Evolutionary conservation across 2,888 invertebrate species (phyloP).

Genomic region (Aelia acuminata): DNA sequence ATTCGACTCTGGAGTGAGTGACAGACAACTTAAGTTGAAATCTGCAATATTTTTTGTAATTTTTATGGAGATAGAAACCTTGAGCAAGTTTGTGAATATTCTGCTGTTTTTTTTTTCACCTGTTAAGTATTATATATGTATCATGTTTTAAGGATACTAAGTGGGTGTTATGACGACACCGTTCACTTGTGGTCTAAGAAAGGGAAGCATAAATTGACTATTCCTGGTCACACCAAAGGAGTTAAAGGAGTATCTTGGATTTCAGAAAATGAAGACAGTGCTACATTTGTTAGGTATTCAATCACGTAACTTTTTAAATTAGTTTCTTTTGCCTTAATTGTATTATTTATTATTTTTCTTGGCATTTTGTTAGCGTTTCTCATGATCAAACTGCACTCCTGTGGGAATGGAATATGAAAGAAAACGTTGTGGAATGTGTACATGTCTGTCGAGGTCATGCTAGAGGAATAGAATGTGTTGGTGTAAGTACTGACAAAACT

Average conservation of each 20-base stretch:
- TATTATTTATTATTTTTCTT: not conserved
- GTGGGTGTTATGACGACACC: slow-evolving; percentile 94
- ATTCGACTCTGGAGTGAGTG: too few relatives aligned
- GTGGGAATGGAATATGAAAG: slow-evolving; percentile 87
- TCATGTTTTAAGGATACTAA: slow-evolving; percentile 78
- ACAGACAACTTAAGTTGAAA: too few relatives aligned
- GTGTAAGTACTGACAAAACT: slow-evolving; percentile 78
- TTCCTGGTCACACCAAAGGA: slow-evolving; percentile 89
- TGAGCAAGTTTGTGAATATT: too few relatives aligned
- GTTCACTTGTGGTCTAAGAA: slow-evolving; percentile 90
- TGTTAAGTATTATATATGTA: not conserved
- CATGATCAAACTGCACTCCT: slow-evolving; percentile 93
- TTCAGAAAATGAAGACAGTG: slow-evolving; percentile 76
- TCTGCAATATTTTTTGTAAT: too few relatives aligned
- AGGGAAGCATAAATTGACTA: slow-evolving; percentile 86
- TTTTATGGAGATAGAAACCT: too few relatives aligned
- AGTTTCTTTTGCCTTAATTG: not conserved
- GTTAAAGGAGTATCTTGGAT: slow-evolving; percentile 93
- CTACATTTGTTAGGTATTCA: slow-evolving; percentile 78
- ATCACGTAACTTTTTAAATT: not conserved
- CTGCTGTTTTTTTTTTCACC: too few relatives aligned
- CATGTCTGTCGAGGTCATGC: slow-evolving; percentile 92
- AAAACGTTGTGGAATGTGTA: slow-evolving; percentile 83
- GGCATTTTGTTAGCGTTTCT: slow-evolving; percentile 79
- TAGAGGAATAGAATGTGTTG: slow-evolving; percentile 90